Evolutionary conservation across 1,140 invertebrate species (phyloP).

Genomic region (Portunus trituberculatus): DNA sequence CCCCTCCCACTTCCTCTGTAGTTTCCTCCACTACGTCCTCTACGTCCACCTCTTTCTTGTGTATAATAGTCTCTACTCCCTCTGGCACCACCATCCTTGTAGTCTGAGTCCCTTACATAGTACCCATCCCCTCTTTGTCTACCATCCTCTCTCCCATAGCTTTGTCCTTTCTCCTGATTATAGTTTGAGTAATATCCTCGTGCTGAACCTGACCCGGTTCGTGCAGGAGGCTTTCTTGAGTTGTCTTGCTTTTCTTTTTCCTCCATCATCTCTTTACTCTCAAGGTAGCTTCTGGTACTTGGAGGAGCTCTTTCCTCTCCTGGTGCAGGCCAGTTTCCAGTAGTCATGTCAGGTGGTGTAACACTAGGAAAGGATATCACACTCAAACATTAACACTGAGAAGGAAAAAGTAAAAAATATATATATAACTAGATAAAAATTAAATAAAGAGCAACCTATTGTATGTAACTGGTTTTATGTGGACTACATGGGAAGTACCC

Average conservation of each 20-base stretch:
- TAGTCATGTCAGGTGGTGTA: slow-evolving; percentile 56
- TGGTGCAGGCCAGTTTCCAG: slow-evolving; percentile 69
- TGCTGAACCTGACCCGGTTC: background rate
- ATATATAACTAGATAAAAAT: no score
- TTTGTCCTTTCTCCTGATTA: slow-evolving; percentile 37
- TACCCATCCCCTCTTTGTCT: background rate
- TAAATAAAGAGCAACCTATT: no score
- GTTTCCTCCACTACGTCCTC: slow-evolving; percentile 20
- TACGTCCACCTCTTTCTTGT: background rate
- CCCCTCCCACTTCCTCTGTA: slow-evolving; percentile 36
- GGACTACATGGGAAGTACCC: no score
- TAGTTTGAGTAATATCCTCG: slow-evolving; percentile 14
- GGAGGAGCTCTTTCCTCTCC: slow-evolving; percentile 58
- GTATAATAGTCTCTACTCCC: slow-evolving; percentile 10
- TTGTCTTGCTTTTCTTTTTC: slow-evolving; percentile 64
- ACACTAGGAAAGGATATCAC: slow-evolving; percentile 44
- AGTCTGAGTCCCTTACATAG: slow-evolving; percentile 8
- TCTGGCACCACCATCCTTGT: slow-evolving; percentile 3
- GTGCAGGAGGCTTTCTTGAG: background rate
- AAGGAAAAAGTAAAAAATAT: no score
- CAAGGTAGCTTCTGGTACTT: slow-evolving; percentile 62
- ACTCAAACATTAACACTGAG: background rate
- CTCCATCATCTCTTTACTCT: slow-evolving; percentile 71
- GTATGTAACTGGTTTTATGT: no score
- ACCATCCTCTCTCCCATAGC: slow-evolving; percentile 45